These are phyloP conservation scores for Notolabrus celidotus DNA, from an alignment of 2,797 vertebrate species.

Conservation along the genomic window DNA sequence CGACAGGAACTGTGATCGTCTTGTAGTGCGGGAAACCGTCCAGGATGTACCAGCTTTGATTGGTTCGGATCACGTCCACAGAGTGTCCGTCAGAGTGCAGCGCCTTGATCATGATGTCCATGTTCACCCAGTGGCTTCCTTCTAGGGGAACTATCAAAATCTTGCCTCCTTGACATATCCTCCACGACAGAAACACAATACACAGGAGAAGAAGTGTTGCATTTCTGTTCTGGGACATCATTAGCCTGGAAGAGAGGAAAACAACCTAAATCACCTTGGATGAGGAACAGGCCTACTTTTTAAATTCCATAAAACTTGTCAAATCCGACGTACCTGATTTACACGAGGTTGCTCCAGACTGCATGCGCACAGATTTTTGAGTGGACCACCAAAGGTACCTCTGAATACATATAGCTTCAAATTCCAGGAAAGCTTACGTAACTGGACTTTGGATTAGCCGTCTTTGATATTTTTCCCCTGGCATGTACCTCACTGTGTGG, in stretches of 20 bases:
- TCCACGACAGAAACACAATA: slow-evolving; percentile 28
- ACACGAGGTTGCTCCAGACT: background rate
- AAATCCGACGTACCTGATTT: slow-evolving; percentile 45
- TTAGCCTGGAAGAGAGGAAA: slow-evolving; percentile 32
- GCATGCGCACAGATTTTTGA: background rate
- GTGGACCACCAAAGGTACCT: slow-evolving; percentile 3
- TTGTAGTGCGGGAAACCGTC: slow-evolving; percentile 51
- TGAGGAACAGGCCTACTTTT: background rate
- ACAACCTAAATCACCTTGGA: background rate
- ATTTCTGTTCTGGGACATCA: slow-evolving; percentile 27
- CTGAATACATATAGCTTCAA: background rate
- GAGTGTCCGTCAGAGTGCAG: slow-evolving; percentile 68
- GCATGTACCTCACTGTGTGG: slow-evolving; percentile 16
- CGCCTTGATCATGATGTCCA: slow-evolving; percentile 69
- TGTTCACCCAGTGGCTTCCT: slow-evolving; percentile 82
- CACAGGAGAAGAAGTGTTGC: slow-evolving; percentile 22
- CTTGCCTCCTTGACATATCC: slow-evolving; percentile 36
- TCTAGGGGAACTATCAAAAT: slow-evolving; percentile 70
- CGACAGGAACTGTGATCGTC: slow-evolving; percentile 57
- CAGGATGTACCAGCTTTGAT: slow-evolving; percentile 71
- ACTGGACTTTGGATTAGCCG: slow-evolving; percentile 40
- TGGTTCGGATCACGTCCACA: slow-evolving; percentile 62
- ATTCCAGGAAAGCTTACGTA: slow-evolving; percentile 36
- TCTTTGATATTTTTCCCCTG: slow-evolving; percentile 15
- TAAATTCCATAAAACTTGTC: background rate